Conservation (phyloP, 2,888 invertebrate genomes). For the Nomada fucata region DNA sequence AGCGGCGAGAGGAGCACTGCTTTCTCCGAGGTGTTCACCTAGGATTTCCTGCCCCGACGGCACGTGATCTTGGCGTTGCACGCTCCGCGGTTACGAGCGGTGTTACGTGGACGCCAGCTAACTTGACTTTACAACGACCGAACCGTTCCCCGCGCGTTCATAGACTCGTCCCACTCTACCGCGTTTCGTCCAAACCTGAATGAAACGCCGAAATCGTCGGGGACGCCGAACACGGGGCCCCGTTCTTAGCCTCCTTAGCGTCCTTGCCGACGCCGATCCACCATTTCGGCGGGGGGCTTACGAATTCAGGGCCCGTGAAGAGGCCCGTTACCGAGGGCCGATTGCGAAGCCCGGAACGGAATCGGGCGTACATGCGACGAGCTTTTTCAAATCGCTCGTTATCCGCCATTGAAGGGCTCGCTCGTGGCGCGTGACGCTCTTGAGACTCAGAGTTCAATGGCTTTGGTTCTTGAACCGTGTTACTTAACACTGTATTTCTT, state of each 20-base stretch:
- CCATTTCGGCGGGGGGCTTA: too few species aligned
- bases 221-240: not conserved
- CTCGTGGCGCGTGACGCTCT: too few species aligned
- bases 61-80: constrained; percentile 73
- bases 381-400: too few species aligned
- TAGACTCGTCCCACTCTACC: not conserved
- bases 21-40: constrained; percentile 71
- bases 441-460: too few species aligned
- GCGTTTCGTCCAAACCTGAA: not conserved
- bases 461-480: too few species aligned
- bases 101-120: constrained; percentile 63
- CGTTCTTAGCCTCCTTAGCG: not conserved
- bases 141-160: not conserved
- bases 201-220: constrained; percentile 17
- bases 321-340: too few species aligned
- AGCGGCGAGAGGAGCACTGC: constrained; percentile 59
- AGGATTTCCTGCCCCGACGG: constrained; percentile 75
- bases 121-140: constrained; percentile 47
- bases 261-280: not conserved
- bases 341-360: too few species aligned
- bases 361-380: too few species aligned
- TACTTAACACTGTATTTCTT: too few species aligned
- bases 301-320: not conserved
- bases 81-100: constrained; percentile 61
- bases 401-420: too few species aligned